Evolutionary conservation across 2,888 invertebrate genomes (phyloP).

Genomic region (Cerceris rybyensis): DNA sequence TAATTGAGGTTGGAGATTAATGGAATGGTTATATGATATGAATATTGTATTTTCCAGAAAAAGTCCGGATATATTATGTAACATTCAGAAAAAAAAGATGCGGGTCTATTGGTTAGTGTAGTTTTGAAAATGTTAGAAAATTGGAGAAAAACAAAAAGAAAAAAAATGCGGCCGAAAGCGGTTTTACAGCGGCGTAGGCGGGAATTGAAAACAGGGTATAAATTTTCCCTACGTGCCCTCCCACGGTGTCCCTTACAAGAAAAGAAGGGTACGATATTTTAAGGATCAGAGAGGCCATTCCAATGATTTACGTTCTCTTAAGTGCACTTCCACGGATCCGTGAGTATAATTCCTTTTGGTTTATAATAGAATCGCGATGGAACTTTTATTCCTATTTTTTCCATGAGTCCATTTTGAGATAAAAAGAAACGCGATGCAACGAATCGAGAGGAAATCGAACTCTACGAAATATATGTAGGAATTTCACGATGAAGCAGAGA

Average conservation of each 20-base stretch:
- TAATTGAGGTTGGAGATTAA: too few relatives aligned
- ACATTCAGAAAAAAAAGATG: too few relatives aligned
- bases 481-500: too few relatives aligned
- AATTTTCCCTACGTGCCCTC: slow-evolving; percentile 53
- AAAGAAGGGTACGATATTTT: slow-evolving; percentile 55
- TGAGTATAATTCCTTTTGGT: slow-evolving; percentile 36
- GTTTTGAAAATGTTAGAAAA: not conserved
- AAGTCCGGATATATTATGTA: too few relatives aligned
- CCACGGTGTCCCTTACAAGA: slow-evolving; percentile 34
- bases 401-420: not conserved
- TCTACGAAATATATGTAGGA: not conserved
- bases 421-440: not conserved
- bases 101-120: too few relatives aligned
- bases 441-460: not conserved
- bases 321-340: slow-evolving; percentile 47
- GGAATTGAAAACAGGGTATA: slow-evolving; percentile 56
- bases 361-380: slow-evolving; percentile 13
- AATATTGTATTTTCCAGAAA: too few relatives aligned
- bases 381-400: not conserved
- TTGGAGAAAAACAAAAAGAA: slow-evolving; percentile 22
- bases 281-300: slow-evolving; percentile 52
- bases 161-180: slow-evolving; percentile 37
- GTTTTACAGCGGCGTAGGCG: slow-evolving; percentile 34
- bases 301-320: slow-evolving; percentile 49
- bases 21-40: too few relatives aligned